Percentiles rank a stretch among this genome's conserved stretches.
These are phyloP conservation scores for Eucera pruinosa DNA, from an alignment of 2,888 invertebrate genomes.

Conservation along the genomic window DNA sequence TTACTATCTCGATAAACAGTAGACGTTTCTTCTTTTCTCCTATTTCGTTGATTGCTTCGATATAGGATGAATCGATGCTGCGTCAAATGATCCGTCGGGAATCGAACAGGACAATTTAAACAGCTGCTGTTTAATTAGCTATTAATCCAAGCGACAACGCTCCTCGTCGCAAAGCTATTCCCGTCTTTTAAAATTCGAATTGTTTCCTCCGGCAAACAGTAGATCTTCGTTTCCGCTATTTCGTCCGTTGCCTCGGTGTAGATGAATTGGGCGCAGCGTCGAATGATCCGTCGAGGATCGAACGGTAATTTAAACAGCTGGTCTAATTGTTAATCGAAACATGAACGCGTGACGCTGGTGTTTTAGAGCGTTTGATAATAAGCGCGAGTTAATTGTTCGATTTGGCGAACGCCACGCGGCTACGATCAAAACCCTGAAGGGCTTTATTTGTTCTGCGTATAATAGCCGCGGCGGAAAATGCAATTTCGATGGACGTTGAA, in stretches of 20 bases:
- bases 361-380: conserved; percentile 38
- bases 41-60: too few species aligned
- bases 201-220: too few species aligned
- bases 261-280: not conserved
- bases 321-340: conserved; percentile 32
- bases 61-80: too few species aligned
- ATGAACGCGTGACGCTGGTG: not conserved
- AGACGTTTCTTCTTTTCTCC: too few species aligned
- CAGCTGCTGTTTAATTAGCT: too few species aligned
- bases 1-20: too few species aligned
- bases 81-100: too few species aligned
- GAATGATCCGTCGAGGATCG: not conserved
- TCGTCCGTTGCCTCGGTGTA: not conserved
- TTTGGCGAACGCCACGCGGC: conserved; percentile 21
- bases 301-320: conserved; percentile 24
- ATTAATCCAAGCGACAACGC: too few species aligned
- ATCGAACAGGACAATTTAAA: too few species aligned
- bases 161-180: too few species aligned
- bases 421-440: conserved; percentile 29
- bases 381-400: conserved; percentile 51
- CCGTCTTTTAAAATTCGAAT: too few species aligned
- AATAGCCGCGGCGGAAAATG: conserved; percentile 38
- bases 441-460: conserved; percentile 42
- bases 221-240: not conserved
- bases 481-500: conserved; percentile 40